A percentile compares a stretch with the other conserved stretches of the same genome.
Evolutionary conservation across 2,113 vertebrate genomes (phyloP).

Genomic region (Syrmaticus mikado): DNA sequence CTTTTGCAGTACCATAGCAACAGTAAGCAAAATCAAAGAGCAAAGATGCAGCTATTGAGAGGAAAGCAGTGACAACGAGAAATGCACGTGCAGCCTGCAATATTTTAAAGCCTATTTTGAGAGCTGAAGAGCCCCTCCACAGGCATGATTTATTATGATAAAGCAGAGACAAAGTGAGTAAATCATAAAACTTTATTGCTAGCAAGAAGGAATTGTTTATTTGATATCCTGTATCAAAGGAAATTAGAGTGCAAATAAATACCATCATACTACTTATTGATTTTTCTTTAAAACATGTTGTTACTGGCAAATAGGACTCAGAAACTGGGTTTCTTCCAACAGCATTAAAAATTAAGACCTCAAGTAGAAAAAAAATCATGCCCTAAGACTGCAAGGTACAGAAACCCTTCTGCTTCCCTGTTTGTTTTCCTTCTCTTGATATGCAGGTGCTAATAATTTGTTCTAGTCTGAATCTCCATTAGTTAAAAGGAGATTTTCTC

Average conservation of each 20-base stretch:
- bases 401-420: neutral
- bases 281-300: neutral
- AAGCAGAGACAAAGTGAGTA: neutral
- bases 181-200: neutral
- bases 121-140: neutral
- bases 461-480: neutral
- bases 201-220: neutral
- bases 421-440: constrained; percentile 9
- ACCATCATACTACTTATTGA: neutral
- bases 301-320: neutral
- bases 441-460: neutral
- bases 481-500: neutral
- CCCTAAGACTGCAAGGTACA: neutral
- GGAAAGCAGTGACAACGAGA: neutral
- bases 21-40: neutral
- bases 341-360: neutral
- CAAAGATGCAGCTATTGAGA: neutral
- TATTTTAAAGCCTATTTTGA: neutral
- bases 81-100: neutral
- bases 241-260: neutral
- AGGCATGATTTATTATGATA: neutral
- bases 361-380: neutral
- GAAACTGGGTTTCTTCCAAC: neutral
- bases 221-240: neutral
- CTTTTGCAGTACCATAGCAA: neutral